Evolutionary conservation across 2,797 vertebrate genomes (phyloP), one percentile per base, ranked within the genome.

Genomic region (Telmatherina bonti): DNA sequence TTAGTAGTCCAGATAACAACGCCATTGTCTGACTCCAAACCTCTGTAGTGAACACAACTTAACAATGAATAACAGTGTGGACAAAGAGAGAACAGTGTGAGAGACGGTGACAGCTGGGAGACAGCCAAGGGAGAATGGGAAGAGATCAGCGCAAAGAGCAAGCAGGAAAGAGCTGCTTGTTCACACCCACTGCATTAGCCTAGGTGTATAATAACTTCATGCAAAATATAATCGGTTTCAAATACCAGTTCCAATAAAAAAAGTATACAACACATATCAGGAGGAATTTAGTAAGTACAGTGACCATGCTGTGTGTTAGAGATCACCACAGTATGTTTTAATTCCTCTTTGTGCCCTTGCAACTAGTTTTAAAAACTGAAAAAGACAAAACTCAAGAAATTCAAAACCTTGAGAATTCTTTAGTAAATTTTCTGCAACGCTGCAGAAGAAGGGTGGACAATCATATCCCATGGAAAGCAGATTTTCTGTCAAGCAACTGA

Each of bases 31-130:
- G 65, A 61, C 78, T 77, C 67, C 57, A 51, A 78, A 74, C 84
- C 68, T 81, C 76, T 82, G 74, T 70, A 77, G 80, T 62, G 72
- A 78, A 83, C 81, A 72, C 83, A 91, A 83, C 41, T 77, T 78
- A 91, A 91, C 91, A 92, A 90, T 82, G 83, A 86, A 85, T 82
- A 85, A 84, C 79, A 85, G 76, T 29, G 7, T 45, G 74, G 74
- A 89, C 85, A 90, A 86, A 88, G 76, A 86, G 56, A 77, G 76
- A 84, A 81, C 79, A 85, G 64, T 78, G 62, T 45, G 57, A 87
- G 67, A 79, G 70, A 75, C 74, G 74, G 70, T 62, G 71, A 76
- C 27, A 73, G 53, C 41, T 24, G 31, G 62, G 63, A 72, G 51
- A 66, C 38, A 69, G 64, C 56, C 38, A 72, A 67, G 84, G 67